Evolutionary conservation across 2,888 invertebrate species (phyloP), one percentile per base, ranked within the genome.

Genomic region (Oscheius sp.): DNA sequence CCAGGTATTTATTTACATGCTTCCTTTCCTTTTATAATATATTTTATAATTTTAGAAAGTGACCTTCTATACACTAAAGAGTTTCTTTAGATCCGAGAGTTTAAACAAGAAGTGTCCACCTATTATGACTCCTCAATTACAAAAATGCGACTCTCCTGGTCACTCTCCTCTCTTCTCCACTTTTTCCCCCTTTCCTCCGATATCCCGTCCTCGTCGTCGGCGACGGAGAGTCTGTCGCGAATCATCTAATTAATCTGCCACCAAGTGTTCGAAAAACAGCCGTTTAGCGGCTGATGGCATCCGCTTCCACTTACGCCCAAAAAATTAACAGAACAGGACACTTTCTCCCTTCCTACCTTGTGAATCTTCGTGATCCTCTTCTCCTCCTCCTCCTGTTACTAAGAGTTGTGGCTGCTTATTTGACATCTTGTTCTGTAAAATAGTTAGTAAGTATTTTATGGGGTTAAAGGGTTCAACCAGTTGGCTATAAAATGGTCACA

Each of bases 221-320:
- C 41, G 41, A 17, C 41, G 14, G 41, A 14, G 17, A 47, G 47
- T 24, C 22, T 22, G 22, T 22, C 22, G 5, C 6, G 45, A 44
- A 14, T 20, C 47, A 47, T 20, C 47, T 32, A 54, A 54, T 54
- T 32, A 54, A 54, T 33, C 54, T 12, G 50, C 28, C 47, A n/a
- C 54, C 24, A 54, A 33, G 33, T 36, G 54, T 54, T 54, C 54
- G 33, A 54, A 54, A 54, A 54, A 54, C 54, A 33, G 14, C 36
- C 8, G 14, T 36, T 36, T 20, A 20, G 47, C 47, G 47, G n/a
- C n/a, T n/a, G n/a, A n/a, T 28, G 54, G 20, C 54, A 54, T 54
- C 54, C 33, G 33, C 32, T 33, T 33, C 54, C 54, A 33, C 54
- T 54, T 24, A 54, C 20, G n/a, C 20, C 49, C 17, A 54, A 51